These are phyloP conservation scores for Venustoraphidia nigricollis DNA, from an alignment of 2,888 invertebrate species.

Conservation along the genomic window DNA sequence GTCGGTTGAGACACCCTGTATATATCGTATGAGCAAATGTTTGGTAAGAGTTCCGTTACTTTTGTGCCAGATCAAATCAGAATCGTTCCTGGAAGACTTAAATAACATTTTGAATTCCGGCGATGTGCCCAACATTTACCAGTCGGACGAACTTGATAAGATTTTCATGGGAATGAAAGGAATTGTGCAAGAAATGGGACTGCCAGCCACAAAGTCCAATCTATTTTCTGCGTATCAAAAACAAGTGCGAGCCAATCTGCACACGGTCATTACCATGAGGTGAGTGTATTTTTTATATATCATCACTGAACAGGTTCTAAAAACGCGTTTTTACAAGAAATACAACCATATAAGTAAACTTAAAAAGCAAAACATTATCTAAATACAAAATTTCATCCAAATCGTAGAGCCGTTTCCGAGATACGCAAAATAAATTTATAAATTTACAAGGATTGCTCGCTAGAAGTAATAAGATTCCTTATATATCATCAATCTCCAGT, in stretches of 20 bases:
- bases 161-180: slow-evolving; percentile 61
- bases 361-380: too few species aligned
- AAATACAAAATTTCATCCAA: too few species aligned
- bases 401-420: too few species aligned
- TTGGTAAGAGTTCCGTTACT: not conserved
- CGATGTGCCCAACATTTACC: slow-evolving; percentile 79
- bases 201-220: slow-evolving; percentile 69
- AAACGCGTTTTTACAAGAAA: too few species aligned
- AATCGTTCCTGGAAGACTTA: slow-evolving; percentile 74
- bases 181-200: slow-evolving; percentile 54
- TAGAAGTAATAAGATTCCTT: not conserved
- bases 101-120: slow-evolving; percentile 80
- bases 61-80: slow-evolving; percentile 58
- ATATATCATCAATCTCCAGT: not conserved
- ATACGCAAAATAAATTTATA: too few species aligned
- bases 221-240: slow-evolving; percentile 71
- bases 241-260: slow-evolving; percentile 64
- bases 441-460: too few species aligned
- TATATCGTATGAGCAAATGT: not conserved
- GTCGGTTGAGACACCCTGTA: too few species aligned
- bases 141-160: slow-evolving; percentile 63
- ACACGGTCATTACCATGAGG: slow-evolving; percentile 63
- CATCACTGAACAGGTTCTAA: too few species aligned
- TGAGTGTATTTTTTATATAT: slow-evolving; percentile 15
- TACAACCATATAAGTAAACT: too few species aligned